phyloP scores from a whole-genome alignment of 2,888 invertebrate species.

The Ornithoptera alexandrae region DNA sequence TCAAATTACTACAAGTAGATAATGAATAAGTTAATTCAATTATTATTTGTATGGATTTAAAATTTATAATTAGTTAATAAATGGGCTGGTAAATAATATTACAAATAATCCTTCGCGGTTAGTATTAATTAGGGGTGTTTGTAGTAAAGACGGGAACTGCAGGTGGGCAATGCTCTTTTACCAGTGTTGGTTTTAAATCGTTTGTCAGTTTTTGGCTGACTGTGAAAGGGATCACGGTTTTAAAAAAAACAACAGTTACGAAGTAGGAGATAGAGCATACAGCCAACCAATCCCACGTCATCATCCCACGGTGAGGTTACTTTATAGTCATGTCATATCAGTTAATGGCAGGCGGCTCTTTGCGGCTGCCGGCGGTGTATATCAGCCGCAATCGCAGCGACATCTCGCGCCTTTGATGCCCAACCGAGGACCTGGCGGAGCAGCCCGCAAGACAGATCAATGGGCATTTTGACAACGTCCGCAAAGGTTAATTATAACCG shows the following conservation, averaged over 20 bases:
- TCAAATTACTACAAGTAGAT: too few species aligned
- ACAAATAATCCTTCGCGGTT: too few species aligned
- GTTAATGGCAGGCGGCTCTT: conserved; percentile 69
- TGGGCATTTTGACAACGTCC: conserved; percentile 16
- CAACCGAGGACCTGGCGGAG: conserved; percentile 9
- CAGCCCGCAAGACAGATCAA: conserved; percentile 19
- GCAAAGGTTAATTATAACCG: conserved; percentile 11
- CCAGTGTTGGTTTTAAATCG: too few species aligned
- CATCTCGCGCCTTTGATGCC: conserved; percentile 40
- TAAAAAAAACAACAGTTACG: neutral
- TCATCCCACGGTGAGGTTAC: conserved; percentile 63
- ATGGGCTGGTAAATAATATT: too few species aligned
- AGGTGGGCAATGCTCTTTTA: too few species aligned
- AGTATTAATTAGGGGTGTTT: too few species aligned
- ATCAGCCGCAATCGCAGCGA: conserved; percentile 47
- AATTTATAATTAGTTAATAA: too few species aligned
- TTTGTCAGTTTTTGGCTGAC: too few species aligned
- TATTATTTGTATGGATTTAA: too few species aligned
- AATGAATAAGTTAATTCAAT: too few species aligned
- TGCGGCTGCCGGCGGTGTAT: conserved; percentile 51
- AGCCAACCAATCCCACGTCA: conserved; percentile 42
- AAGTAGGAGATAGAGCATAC: conserved; percentile 49
- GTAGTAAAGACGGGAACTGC: too few species aligned
- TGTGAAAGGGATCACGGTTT: neutral
- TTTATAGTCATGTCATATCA: conserved; percentile 77